These are phyloP conservation scores for Ceuthmochares aereus DNA, from an alignment of 2,113 vertebrate genomes.

Conservation along the genomic window DNA sequence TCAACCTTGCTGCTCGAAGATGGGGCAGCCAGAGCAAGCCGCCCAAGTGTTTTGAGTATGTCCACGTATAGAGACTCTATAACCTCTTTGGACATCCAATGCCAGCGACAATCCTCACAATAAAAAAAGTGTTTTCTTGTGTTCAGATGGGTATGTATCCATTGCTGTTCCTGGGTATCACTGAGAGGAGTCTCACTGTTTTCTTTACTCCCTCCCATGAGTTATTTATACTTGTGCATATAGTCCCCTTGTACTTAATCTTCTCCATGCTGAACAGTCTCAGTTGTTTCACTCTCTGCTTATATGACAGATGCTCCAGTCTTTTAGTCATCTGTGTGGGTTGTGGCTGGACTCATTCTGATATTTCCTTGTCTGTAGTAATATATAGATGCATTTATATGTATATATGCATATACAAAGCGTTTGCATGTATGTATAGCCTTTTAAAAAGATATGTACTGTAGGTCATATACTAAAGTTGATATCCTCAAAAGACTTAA, in stretches of 20 bases:
- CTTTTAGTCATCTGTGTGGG: not conserved
- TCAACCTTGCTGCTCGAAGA: fast-evolving
- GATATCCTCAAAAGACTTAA: not conserved
- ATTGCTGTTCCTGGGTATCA: not conserved
- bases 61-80: fast-evolving
- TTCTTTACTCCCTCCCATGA: not conserved
- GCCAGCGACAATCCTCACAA: not conserved
- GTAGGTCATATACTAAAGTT: not conserved
- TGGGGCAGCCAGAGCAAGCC: fast-evolving
- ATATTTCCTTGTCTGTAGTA: not conserved
- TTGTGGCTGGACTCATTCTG: not conserved
- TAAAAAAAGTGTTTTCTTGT: not conserved
- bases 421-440: not conserved
- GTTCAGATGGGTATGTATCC: not conserved
- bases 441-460: not conserved
- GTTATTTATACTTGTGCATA: not conserved
- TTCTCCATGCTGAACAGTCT: not conserved
- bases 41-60: not conserved
- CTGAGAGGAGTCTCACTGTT: not conserved
- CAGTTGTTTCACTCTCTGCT: not conserved
- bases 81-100: too few relatives aligned
- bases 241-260: not conserved
- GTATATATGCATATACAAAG: not conserved
- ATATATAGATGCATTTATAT: not conserved
- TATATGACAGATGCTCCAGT: not conserved